Evolutionary conservation across 2,113 vertebrate species (phyloP).

Genomic region (Hippopotamus amphibius): DNA sequence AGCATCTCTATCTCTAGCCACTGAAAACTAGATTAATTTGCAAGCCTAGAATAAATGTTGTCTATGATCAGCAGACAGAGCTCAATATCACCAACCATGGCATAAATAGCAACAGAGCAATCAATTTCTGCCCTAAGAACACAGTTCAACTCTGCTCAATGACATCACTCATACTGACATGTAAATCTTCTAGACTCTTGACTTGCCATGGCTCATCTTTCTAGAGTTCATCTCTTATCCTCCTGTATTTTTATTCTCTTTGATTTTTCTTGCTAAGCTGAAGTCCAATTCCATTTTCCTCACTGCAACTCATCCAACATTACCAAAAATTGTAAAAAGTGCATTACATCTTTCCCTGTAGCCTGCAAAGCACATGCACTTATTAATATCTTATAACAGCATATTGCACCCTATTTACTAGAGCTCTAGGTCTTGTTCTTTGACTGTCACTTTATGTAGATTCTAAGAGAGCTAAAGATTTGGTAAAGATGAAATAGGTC

Average conservation of each 20-base stretch:
- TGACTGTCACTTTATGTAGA: neutral
- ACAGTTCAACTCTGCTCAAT: neutral
- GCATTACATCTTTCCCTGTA: neutral
- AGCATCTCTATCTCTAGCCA: neutral
- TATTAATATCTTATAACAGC: neutral
- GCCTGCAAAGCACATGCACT: neutral
- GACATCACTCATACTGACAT: neutral
- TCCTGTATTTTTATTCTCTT: neutral
- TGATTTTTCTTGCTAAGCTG: constrained; percentile 21
- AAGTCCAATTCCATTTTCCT: neutral
- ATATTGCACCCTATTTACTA: neutral
- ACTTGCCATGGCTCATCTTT: neutral
- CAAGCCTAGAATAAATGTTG: constrained; percentile 21
- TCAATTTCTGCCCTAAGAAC: neutral
- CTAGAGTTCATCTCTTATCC: constrained; percentile 8
- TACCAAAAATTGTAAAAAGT: neutral
- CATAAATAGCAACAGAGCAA: neutral
- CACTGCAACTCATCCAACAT: neutral
- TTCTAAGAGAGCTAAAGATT: neutral
- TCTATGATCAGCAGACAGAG: neutral
- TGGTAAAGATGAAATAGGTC: neutral
- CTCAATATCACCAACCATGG: neutral
- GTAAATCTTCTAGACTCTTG: neutral
- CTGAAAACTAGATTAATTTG: neutral
- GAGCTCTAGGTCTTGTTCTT: neutral